phyloP scores from a whole-genome alignment of 2,113 vertebrate genomes.

The Stegostoma tigrinum region DNA sequence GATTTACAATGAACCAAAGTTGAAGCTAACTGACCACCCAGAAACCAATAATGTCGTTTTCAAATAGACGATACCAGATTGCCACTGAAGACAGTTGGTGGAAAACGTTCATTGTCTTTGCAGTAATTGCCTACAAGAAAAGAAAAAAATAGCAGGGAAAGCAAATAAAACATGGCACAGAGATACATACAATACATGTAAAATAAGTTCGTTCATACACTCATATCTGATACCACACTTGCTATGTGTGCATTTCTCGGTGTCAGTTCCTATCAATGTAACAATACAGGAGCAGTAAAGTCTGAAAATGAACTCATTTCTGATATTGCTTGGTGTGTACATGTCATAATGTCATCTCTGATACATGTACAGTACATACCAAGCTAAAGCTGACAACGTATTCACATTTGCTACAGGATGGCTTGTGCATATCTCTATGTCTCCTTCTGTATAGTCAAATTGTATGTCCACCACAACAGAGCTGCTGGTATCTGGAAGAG shows the following conservation, averaged over 20 bases:
- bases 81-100: not conserved
- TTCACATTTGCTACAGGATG: not conserved
- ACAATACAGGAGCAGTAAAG: not conserved
- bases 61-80: not conserved
- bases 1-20: not conserved
- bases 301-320: not conserved
- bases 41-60: not conserved
- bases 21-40: not conserved
- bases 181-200: not conserved
- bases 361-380: constrained; percentile 10
- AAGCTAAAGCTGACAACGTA: constrained; percentile 6
- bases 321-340: constrained; percentile 2
- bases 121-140: not conserved
- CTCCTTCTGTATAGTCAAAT: not conserved
- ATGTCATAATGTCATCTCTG: not conserved
- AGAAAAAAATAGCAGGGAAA: not conserved
- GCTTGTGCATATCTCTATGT: not conserved
- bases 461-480: not conserved
- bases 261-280: not conserved
- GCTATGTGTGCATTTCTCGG: constrained; percentile 1
- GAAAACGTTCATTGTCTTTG: not conserved
- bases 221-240: not conserved
- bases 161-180: not conserved
- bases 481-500: not conserved
- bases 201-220: no score